Evolutionary conservation across 2,113 vertebrate species (phyloP).

Genomic region (Catagonus wagneri): DNA sequence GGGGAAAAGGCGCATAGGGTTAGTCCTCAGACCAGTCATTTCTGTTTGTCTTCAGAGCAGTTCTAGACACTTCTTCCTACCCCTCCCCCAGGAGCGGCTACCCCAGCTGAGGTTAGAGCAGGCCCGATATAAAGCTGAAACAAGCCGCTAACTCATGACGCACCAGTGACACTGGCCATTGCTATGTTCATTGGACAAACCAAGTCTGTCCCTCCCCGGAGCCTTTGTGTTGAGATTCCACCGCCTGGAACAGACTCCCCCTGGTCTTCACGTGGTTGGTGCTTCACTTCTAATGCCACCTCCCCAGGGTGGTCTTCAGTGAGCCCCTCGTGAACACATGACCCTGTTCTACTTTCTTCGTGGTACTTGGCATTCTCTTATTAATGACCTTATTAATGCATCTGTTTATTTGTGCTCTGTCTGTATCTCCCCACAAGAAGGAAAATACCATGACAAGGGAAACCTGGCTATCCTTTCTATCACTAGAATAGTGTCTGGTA

Average conservation of each 20-base stretch:
- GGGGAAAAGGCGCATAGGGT: neutral
- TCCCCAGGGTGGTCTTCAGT: neutral
- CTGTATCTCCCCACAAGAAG: neutral
- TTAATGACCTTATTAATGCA: neutral
- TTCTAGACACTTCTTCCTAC: neutral
- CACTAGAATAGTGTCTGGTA: neutral
- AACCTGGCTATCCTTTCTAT: neutral
- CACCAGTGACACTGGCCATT: neutral
- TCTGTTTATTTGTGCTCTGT: neutral
- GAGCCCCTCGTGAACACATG: neutral
- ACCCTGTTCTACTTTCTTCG: neutral
- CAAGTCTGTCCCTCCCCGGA: rapidly evolving
- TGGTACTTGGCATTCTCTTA: neutral
- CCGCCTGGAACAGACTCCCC: neutral
- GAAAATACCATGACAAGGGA: neutral
- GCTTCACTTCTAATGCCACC: neutral
- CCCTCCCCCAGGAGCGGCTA: neutral
- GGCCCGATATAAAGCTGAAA: neutral
- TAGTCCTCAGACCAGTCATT: neutral
- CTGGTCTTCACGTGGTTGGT: neutral
- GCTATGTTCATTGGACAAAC: neutral
- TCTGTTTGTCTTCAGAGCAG: neutral
- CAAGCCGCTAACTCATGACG: neutral
- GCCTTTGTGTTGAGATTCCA: neutral
- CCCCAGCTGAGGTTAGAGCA: neutral